Base-by-base conservation (phyloP, 2,113 vertebrate species). In the Salvator merianae region DNA sequence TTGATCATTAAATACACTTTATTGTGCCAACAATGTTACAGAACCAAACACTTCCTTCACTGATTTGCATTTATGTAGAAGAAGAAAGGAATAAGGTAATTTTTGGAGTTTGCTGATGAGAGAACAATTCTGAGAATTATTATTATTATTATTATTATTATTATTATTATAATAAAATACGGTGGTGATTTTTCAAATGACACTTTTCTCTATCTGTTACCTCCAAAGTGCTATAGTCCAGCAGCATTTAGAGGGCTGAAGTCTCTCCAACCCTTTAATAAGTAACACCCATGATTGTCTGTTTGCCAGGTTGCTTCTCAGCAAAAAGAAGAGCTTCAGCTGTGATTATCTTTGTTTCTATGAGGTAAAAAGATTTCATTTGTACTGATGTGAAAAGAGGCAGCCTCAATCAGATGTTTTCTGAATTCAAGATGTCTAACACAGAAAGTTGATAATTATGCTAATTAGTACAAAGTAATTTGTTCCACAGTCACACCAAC, bases 381-480 rank as follows among this genome's bases (percentile, higher is more conserved):
- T 50, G 36, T 70, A 90, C 86, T 50, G 2, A n/a, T 40, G 38
- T 65, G n/a, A 85, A 86, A 79, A 88, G 66, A 43, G 78, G 83
- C n/a, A 7, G 0, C 14, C 82, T 77, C 1, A 43, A 32, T 70
- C 82, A 71, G 69, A 89, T n/a, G 63, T 86, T 43, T 81, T 79
- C 71, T 79, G 62, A 13, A 91, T 63, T 76, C 89, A 71, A 3
- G 0, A 62, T 86, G 55, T 81, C 78, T 71, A 63, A 14, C 59
- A 82, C 38, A 87, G 71, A 83, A 87, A 73, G 59, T 79, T 66
- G 74, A 89, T 69, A 89, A 71, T 84, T 83, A 88, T 47, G 30
- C 68, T 88, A 87, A 82, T 81, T 89, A 89, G n/a, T 10, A 38
- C 62, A 85, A 43, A 85, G 77, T 87, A 87, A 14, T 62, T 76